These are phyloP conservation scores for Phyllostomus hastatus DNA, from an alignment of 2,113 vertebrate genomes.

Conservation along the genomic window DNA sequence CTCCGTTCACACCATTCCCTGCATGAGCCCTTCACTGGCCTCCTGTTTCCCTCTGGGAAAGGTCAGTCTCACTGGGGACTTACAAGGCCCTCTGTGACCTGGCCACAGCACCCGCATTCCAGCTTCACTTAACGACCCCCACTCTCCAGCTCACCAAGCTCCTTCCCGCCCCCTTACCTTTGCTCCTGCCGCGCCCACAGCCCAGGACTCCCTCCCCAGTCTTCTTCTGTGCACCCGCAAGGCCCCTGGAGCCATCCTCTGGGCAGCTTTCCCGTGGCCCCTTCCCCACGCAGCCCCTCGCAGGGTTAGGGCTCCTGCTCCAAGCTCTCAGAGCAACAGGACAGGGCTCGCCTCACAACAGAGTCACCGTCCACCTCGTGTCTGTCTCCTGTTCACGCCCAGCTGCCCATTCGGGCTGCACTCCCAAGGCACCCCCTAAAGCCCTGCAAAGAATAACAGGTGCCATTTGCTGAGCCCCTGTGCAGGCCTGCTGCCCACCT, in stretches of 20 bases:
- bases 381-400: neutral
- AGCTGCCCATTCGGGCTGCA: neutral
- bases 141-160: neutral
- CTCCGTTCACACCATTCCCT: neutral
- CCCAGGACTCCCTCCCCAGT: neutral
- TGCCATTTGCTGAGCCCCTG: neutral
- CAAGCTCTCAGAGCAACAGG: neutral
- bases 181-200: neutral
- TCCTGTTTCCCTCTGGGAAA: neutral
- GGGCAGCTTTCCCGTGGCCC: neutral
- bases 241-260: neutral
- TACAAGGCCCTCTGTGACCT: neutral
- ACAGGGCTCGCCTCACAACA: neutral
- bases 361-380: neutral
- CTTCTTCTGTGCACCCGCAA: neutral
- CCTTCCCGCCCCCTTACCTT: neutral
- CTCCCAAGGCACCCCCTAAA: neutral
- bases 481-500: neutral
- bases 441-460: neutral
- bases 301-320: neutral
- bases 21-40: neutral
- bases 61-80: neutral
- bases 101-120: neutral
- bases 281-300: rapidly evolving
- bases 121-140: neutral